Evolutionary conservation across 2,888 invertebrate genomes (phyloP).

Genomic region (Amphipoea lucens): DNA sequence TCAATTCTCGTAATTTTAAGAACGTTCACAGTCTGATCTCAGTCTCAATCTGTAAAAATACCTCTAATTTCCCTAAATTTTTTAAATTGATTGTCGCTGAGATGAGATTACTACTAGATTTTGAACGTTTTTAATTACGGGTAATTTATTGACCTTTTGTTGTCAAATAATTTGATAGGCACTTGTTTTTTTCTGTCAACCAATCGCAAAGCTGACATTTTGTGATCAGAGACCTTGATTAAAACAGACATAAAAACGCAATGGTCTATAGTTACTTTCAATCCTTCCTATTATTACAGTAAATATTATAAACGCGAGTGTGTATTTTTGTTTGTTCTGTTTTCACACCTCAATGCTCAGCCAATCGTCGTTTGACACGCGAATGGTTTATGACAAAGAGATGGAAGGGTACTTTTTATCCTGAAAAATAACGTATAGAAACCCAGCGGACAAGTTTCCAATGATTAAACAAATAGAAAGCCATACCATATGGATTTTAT

Average conservation of each 20-base stretch:
- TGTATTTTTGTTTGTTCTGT: slow-evolving; percentile 19
- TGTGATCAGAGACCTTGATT: background rate
- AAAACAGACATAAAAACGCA: background rate
- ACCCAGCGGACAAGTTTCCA: background rate
- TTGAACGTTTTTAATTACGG: no score
- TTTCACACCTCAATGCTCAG: background rate
- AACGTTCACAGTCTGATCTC: no score
- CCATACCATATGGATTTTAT: background rate
- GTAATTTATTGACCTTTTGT: no score
- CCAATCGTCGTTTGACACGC: slow-evolving; percentile 13
- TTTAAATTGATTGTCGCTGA: no score
- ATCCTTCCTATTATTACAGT: background rate
- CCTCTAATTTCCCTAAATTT: no score
- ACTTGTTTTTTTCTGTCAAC: background rate
- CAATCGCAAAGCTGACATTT: background rate
- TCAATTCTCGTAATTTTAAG: no score
- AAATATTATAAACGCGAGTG: slow-evolving; percentile 18
- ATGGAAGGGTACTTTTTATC: slow-evolving; percentile 5
- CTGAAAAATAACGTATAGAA: background rate
- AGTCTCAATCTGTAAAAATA: no score
- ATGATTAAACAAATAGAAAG: background rate
- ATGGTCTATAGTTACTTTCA: background rate
- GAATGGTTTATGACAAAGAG: slow-evolving; percentile 26
- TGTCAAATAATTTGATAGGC: background rate
- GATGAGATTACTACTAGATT: no score